Evolutionary conservation across 2,113 vertebrate species (phyloP).

Genomic region (Dasyornis broadbenti): DNA sequence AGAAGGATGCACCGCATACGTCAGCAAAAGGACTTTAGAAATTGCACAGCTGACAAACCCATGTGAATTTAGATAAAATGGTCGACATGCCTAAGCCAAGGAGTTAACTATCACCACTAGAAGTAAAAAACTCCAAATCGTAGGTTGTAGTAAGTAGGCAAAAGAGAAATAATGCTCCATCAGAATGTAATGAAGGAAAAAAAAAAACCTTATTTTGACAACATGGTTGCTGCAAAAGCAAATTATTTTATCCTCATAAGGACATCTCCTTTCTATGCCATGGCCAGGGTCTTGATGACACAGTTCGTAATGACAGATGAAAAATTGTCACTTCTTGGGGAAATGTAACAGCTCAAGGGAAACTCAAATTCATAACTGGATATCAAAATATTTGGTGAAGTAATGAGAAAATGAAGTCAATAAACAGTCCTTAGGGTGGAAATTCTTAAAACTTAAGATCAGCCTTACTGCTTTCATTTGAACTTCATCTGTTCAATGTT

Average conservation of each 20-base stretch:
- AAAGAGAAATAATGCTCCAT: background rate
- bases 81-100: background rate
- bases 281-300: background rate
- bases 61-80: background rate
- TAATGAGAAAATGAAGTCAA: background rate
- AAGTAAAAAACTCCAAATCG: background rate
- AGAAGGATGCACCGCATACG: background rate
- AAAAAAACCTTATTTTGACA: rapidly evolving
- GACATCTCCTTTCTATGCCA: background rate
- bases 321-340: background rate
- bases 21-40: background rate
- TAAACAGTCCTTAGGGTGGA: background rate
- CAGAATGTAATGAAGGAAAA: background rate
- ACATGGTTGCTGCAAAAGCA: background rate
- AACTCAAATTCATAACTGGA: background rate
- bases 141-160: background rate
- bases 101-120: background rate
- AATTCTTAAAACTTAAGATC: background rate
- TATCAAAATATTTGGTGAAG: background rate
- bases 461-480: background rate
- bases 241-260: background rate
- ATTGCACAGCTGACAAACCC: background rate
- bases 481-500: background rate
- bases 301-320: background rate
- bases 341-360: background rate